phyloP scores from a whole-genome alignment of 2,888 invertebrate genomes.

The Vanessa cardui region DNA sequence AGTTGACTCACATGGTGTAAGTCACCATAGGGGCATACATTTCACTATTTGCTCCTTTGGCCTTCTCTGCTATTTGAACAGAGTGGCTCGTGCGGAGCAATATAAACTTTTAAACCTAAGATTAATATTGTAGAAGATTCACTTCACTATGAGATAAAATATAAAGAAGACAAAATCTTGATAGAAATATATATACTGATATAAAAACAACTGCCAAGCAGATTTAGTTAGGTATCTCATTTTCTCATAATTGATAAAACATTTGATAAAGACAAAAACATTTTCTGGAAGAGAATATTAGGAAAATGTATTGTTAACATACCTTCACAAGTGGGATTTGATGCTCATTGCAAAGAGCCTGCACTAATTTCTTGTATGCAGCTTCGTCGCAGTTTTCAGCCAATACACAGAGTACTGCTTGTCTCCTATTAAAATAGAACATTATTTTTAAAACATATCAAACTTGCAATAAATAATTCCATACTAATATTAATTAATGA shows the following conservation, averaged over 20 bases:
- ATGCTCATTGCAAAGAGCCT: constrained; percentile 99
- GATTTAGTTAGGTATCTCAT: no score
- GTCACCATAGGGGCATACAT: constrained; percentile 79
- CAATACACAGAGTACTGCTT: constrained; percentile 97
- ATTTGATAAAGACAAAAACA: no score
- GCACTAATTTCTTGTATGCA: constrained; percentile 97
- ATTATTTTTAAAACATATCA: not conserved
- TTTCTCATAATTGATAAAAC: no score
- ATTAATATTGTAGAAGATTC: no score
- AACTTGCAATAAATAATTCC: not conserved
- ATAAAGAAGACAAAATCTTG: no score
- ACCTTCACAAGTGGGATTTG: constrained; percentile 96
- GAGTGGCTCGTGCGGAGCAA: constrained; percentile 70
- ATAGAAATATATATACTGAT: not conserved
- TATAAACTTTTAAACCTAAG: no score
- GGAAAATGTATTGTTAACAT: constrained; percentile 31
- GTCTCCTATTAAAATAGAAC: constrained; percentile 86
- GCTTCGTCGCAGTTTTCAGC: constrained; percentile 99
- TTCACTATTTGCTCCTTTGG: constrained; percentile 67
- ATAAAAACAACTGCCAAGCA: not conserved
- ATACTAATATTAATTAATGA: no score
- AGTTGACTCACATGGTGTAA: constrained; percentile 69
- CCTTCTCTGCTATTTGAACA: constrained; percentile 49
- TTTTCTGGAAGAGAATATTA: no score
- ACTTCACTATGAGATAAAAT: no score